A percentile compares a stretch with the other conserved stretches of the same genome.
These are phyloP conservation scores for Oxyscelio sp. DNA, from an alignment of 2,888 invertebrate genomes.

Conservation along the genomic window DNA sequence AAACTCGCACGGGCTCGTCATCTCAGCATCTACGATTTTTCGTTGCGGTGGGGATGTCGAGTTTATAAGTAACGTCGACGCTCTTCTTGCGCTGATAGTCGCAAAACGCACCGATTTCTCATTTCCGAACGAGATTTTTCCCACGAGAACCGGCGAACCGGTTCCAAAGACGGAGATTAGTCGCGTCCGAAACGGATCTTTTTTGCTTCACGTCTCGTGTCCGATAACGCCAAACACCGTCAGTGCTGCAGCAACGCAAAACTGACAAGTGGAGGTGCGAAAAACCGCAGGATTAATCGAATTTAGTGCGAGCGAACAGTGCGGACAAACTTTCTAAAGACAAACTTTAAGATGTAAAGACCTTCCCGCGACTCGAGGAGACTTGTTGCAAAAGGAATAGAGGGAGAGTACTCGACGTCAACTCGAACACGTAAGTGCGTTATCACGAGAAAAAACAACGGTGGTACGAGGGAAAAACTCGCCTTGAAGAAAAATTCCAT, in stretches of 20 bases:
- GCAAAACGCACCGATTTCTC: slow-evolving; percentile 85
- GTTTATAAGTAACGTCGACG: slow-evolving; percentile 87
- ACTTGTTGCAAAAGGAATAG: too few species aligned
- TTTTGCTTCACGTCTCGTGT: not conserved
- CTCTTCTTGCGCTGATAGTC: slow-evolving; percentile 86
- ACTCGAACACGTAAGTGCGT: not conserved
- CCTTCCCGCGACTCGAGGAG: too few species aligned
- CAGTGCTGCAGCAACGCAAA: not conserved
- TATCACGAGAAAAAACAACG: too few species aligned
- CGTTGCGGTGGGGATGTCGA: slow-evolving; percentile 85
- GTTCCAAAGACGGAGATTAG: too few species aligned
- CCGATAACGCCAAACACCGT: not conserved
- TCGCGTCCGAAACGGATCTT: not conserved
- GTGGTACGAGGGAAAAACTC: slow-evolving; percentile 43
- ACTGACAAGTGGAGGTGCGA: not conserved
- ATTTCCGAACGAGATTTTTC: slow-evolving; percentile 60
- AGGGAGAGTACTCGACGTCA: not conserved
- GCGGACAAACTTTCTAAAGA: too few species aligned
- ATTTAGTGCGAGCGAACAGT: too few species aligned
- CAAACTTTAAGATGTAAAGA: not conserved
- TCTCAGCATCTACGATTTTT: slow-evolving; percentile 81
- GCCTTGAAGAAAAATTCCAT: slow-evolving; percentile 55
- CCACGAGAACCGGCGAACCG: not conserved
- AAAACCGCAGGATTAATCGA: too few species aligned
- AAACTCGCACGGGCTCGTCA: slow-evolving; percentile 86